phyloP scores from a whole-genome alignment of 2,888 invertebrate species.

The Incurvaria masculella region DNA sequence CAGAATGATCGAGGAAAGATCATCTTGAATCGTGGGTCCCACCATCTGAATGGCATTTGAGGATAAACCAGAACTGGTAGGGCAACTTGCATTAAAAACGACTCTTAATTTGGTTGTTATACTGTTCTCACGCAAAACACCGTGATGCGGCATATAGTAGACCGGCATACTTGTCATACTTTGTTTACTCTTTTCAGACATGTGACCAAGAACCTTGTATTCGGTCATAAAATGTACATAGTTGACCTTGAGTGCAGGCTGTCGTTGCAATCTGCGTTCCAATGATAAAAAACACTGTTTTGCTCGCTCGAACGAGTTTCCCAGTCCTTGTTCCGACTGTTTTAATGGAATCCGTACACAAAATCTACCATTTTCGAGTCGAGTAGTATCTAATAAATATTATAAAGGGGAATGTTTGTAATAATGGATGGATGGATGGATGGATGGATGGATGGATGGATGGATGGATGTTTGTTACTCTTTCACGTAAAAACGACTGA shows the following conservation, averaged over 20 bases:
- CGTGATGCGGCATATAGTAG: conserved; percentile 15
- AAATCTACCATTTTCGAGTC: conserved; percentile 18
- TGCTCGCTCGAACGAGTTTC: conserved; percentile 17
- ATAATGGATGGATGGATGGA: too few relatives aligned
- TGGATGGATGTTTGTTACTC: too few relatives aligned
- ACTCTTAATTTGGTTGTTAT: conserved; percentile 1
- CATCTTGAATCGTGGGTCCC: conserved; percentile 1
- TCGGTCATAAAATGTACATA: conserved; percentile 18
- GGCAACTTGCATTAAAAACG: neutral
- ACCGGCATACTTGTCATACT: conserved; percentile 4
- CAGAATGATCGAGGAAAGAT: neutral
- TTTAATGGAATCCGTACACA: conserved; percentile 18
- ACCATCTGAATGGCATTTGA: conserved; percentile 1
- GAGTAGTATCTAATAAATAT: too few relatives aligned
- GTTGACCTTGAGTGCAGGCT: conserved; percentile 7
- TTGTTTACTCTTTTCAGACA: conserved; percentile 8
- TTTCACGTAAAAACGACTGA: too few relatives aligned
- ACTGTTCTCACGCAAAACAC: neutral
- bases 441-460: too few relatives aligned
- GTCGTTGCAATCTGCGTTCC: conserved; percentile 11
- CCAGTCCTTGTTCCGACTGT: conserved; percentile 11
- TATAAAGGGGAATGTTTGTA: too few relatives aligned
- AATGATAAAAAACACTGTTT: conserved; percentile 13
- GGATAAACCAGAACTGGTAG: neutral
- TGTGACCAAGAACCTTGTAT: conserved; percentile 16